Evolutionary conservation across 2,888 invertebrate species (phyloP).

Genomic region (Stenoptilia bipunctidactyla): DNA sequence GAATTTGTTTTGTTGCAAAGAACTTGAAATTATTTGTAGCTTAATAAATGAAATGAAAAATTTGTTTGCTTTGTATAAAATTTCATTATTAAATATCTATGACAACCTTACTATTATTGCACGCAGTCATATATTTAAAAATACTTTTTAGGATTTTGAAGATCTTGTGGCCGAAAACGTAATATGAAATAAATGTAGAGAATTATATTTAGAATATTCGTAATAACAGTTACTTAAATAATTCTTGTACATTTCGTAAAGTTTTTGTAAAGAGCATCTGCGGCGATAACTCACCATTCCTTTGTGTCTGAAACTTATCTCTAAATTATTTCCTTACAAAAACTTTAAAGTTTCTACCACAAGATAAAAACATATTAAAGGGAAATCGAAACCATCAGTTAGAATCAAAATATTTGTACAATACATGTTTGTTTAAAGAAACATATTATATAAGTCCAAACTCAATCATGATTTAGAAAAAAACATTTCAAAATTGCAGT

Average conservation of each 20-base stretch:
- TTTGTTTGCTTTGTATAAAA: too few species aligned
- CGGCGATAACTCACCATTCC: constrained; percentile 59
- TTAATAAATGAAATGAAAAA: too few species aligned
- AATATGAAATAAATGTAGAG: too few species aligned
- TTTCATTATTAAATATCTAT: too few species aligned
- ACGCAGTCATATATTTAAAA: too few species aligned
- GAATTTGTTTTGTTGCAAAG: too few species aligned
- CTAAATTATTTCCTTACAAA: constrained; percentile 52
- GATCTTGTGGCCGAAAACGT: too few species aligned
- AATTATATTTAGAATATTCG: too few species aligned
- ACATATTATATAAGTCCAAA: constrained; percentile 25
- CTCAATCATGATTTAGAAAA: constrained; percentile 18
- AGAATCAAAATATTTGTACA: constrained; percentile 18
- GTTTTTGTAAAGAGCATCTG: constrained; percentile 26
- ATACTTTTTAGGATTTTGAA: too few species aligned
- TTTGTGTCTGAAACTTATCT: constrained; percentile 60
- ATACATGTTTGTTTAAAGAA: constrained; percentile 31
- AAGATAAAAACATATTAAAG: constrained; percentile 19
- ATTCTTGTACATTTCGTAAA: background rate
- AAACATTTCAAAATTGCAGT: constrained; percentile 31
- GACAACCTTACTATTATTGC: constrained; percentile 1
- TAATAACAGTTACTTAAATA: background rate
- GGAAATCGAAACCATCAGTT: constrained; percentile 4
- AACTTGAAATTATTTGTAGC: too few species aligned
- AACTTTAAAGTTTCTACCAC: constrained; percentile 41